Base-by-base conservation (phyloP, 1,140 invertebrate species). In the Drosophila lacteicornis region DNA sequence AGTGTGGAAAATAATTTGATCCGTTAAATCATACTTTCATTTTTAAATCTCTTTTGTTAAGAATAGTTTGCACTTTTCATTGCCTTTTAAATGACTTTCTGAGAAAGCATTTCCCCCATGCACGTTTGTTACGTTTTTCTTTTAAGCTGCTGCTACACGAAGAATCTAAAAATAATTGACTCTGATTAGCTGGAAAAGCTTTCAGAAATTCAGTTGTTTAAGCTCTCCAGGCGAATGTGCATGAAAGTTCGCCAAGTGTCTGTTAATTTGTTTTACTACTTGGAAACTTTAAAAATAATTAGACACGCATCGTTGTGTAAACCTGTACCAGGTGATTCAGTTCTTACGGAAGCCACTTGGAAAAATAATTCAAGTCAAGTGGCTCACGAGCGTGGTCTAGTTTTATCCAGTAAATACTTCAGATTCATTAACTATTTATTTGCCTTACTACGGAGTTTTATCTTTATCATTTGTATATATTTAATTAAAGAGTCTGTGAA, bases 211-310 rank as follows among this genome's bases (percentile, higher is more conserved):
- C 6, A 36, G 22, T 11, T 47, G 43, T 8, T 46, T 11, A 36
- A 33, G 55, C 62, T 33, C 19, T 5, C 8, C 7, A 25, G 15
- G 3, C 19, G 46, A 66, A 17, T 60, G 42, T 61, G 22, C 33
- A 47, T 27, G 3, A 38, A 60, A 66, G 27, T 65, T 13, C 30
- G 55, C 27, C 33, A 36, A 22, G 17, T 57, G 17, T 19, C 12
- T 46, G 19, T 46, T 62, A 46, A 59, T 27, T 66, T 59, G 46
- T 27, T 53, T 38, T 55, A 42, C 15, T 38, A 60, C 63, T 22
- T 60, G 55, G 12, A 66, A 66, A 46, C 53, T 47, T 38, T 12
- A 38, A 61, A 47, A 19, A 61, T 47, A 67, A 62, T 67, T 61
- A 61, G 30, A 27, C 43, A 61, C 43, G 42, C 30, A 12, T 33